These are phyloP conservation scores for Mimachlamys varia DNA, from an alignment of 2,888 invertebrate species.

Conservation along the genomic window DNA sequence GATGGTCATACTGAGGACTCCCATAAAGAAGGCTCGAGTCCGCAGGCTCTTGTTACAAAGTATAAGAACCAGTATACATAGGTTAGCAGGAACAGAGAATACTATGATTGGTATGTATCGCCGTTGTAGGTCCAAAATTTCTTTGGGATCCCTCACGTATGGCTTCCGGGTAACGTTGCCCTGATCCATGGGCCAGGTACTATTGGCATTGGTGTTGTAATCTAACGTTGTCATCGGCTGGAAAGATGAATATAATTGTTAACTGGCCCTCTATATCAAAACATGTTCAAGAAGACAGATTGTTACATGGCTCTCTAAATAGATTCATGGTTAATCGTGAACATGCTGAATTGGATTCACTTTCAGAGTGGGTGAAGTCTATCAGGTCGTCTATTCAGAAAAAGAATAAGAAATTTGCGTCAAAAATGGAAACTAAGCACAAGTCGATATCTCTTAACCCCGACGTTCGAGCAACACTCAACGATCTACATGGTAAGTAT, in stretches of 20 bases:
- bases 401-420: too few species aligned
- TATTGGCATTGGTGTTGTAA: neutral
- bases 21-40: neutral
- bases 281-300: too few species aligned
- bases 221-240: neutral
- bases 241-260: neutral
- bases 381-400: too few species aligned
- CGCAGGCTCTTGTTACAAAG: neutral
- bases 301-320: too few species aligned
- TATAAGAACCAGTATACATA: neutral
- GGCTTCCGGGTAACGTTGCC: neutral
- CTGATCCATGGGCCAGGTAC: neutral
- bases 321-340: too few species aligned
- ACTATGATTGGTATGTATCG: neutral
- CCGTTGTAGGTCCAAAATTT: neutral
- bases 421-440: too few species aligned
- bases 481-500: too few species aligned
- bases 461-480: too few species aligned
- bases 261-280: too few species aligned
- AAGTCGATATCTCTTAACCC: too few species aligned
- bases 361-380: too few species aligned
- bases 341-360: too few species aligned
- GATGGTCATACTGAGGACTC: neutral
- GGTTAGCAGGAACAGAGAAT: neutral
- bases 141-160: neutral